A percentile compares a stretch with the other conserved stretches of the same genome.
Evolutionary conservation across 2,888 invertebrate species (phyloP).

Genomic region (Cosmorhoe ocellata): DNA sequence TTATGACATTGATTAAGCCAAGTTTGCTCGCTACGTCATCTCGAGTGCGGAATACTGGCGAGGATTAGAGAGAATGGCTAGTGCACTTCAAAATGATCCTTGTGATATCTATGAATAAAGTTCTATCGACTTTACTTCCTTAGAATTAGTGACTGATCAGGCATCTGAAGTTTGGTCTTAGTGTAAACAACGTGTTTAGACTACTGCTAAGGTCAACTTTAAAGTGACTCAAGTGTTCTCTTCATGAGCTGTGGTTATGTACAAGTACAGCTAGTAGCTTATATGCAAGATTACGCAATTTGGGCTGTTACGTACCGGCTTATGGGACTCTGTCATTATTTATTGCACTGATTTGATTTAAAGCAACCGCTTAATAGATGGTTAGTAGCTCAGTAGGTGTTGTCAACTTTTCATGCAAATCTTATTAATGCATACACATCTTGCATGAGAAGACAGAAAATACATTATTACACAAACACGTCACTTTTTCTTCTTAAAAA

Average conservation of each 20-base stretch:
- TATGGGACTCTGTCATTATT: slow-evolving; percentile 21
- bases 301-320: slow-evolving; percentile 21
- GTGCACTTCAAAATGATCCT: neutral
- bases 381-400: neutral
- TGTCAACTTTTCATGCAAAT: too few relatives aligned
- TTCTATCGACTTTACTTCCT: too few relatives aligned
- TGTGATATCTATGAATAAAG: too few relatives aligned
- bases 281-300: slow-evolving; percentile 26
- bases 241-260: slow-evolving; percentile 12
- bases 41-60: slow-evolving; percentile 4
- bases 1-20: slow-evolving; percentile 37
- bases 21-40: slow-evolving; percentile 29
- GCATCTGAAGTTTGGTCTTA: too few relatives aligned
- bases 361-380: slow-evolving; percentile 11
- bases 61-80: slow-evolving; percentile 1
- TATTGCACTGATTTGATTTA: slow-evolving; percentile 21
- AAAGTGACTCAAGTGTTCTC: neutral
- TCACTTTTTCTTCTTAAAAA: too few relatives aligned
- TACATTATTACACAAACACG: too few relatives aligned
- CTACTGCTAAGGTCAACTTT: too few relatives aligned
- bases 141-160: too few relatives aligned
- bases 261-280: slow-evolving; percentile 21
- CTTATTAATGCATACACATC: too few relatives aligned
- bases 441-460: too few relatives aligned
- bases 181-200: too few relatives aligned